These are phyloP conservation scores for Armadillidium nasatum DNA, from an alignment of 1,140 invertebrate genomes.

Conservation along the genomic window DNA sequence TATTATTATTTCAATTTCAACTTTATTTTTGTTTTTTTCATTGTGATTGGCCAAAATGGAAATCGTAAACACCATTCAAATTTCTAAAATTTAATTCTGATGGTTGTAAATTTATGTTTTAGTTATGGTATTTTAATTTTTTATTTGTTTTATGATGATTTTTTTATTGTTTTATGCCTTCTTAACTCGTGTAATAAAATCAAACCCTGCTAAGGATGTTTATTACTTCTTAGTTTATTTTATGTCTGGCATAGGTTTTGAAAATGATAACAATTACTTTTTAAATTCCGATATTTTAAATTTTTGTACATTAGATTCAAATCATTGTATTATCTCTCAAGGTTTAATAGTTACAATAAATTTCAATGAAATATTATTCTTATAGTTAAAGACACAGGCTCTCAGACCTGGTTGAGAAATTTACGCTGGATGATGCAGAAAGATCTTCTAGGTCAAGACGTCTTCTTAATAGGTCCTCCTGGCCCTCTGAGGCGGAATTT, in stretches of 20 bases:
- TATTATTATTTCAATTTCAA: no score
- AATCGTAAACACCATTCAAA: no score
- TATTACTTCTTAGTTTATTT: neutral
- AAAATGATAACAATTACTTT: neutral
- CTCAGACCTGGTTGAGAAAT: slow-evolving; percentile 72
- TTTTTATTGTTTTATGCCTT: no score
- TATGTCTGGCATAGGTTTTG: neutral
- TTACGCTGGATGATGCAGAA: slow-evolving; percentile 93
- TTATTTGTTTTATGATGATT: no score
- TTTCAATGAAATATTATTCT: neutral
- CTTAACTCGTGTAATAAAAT: no score
- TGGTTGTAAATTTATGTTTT: no score
- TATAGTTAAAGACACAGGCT: neutral
- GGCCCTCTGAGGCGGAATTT: slow-evolving; percentile 61
- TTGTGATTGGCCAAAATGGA: no score
- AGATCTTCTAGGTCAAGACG: slow-evolving; percentile 85
- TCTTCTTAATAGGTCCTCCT: slow-evolving; percentile 88
- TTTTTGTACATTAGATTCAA: neutral
- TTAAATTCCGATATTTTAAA: neutral
- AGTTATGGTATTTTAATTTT: no score
- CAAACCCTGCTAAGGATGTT: no score
- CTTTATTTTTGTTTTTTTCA: no score
- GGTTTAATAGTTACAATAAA: neutral
- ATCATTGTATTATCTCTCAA: neutral
- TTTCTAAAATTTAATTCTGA: no score